Evolutionary conservation across 64 coral and sea anemone genomes (phyloP), one percentile per base, ranked within the genome.

Genomic region (Montipora sp.): DNA sequence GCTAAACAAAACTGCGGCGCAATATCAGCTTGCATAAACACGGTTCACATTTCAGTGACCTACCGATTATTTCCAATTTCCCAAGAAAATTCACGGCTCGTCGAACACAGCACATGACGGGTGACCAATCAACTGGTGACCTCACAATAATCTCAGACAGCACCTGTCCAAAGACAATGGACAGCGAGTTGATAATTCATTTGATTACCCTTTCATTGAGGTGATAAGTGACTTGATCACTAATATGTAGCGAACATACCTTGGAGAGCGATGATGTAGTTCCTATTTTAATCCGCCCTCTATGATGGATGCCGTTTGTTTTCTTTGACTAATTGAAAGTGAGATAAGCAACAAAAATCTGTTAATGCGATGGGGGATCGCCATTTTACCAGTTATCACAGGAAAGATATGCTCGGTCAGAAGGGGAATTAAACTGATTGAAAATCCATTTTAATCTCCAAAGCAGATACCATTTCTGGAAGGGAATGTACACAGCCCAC

Each of bases 111-210:
- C 36, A 36, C 36, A 36, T 80, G 61, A 71, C 82, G 9, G 61
- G 65, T 85, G 82, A 18, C 61, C 15, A 85, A 50, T 47, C 82
- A 44, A 21, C 59, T 3, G 65, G 45, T 66, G 61, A 71, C 63
- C 7, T 8, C 4, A 18, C 9, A 47, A 18, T n/a, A 44, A 20
- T 47, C 46, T 59, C 19, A 85, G 82, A 85, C 82, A 85, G 24
- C 71, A 85, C 65, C 82, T 85, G 82, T 85, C 82, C 68, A n/a
- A 71, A 51, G 49, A 23, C 65, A 85, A 85, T 72, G 47, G 16
- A 8, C 14, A 18, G 44, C 10, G 61, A 51, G 82, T 85, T 85
- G 82, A 85, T 85, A 85, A 69, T 16, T 85, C 48, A 85, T 50
- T 85, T 85, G 48, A 71, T 85, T 50, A 71, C 82, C 46, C 50